Conservation (phyloP, 1,140 invertebrate genomes). For the Potamilus streckersoni region DNA sequence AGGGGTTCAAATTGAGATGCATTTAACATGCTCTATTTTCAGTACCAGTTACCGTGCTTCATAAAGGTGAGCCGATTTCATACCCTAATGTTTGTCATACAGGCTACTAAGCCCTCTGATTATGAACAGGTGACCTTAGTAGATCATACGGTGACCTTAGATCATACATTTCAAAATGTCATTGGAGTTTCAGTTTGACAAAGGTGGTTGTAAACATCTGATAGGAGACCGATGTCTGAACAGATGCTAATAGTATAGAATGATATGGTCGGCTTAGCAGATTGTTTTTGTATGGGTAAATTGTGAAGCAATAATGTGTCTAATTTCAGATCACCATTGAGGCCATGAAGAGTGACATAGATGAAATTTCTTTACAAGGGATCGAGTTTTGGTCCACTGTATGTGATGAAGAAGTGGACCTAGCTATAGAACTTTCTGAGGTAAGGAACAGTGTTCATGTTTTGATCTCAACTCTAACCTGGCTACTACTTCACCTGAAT, state of each 20-base stretch:
- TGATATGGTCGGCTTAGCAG: not conserved
- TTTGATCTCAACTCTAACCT: not conserved
- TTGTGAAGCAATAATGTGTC: not conserved
- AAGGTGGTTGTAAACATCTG: no score
- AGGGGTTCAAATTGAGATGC: no score
- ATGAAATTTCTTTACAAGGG: constrained; percentile 97
- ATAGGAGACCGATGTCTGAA: no score
- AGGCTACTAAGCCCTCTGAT: no score
- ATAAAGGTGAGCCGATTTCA: no score
- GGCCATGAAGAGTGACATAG: constrained; percentile 97
- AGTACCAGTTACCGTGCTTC: no score
- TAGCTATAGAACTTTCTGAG: constrained; percentile 94
- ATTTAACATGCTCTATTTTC: no score
- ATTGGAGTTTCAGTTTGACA: no score
- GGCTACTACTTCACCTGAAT: not conserved
- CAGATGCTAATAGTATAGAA: not conserved
- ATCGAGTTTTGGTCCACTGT: constrained; percentile 99
- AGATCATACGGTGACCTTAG: no score
- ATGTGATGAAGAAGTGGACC: constrained; percentile 98
- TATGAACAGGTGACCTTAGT: no score
- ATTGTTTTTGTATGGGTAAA: not conserved
- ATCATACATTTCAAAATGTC: no score
- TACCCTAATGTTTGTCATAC: no score
- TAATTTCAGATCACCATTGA: constrained; percentile 90
- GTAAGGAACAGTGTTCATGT: constrained; percentile 48